A percentile compares a stretch with the other conserved stretches of the same genome.
Evolutionary conservation across 2,113 vertebrate genomes (phyloP).

Genomic region (Rousettus leschenaultii): DNA sequence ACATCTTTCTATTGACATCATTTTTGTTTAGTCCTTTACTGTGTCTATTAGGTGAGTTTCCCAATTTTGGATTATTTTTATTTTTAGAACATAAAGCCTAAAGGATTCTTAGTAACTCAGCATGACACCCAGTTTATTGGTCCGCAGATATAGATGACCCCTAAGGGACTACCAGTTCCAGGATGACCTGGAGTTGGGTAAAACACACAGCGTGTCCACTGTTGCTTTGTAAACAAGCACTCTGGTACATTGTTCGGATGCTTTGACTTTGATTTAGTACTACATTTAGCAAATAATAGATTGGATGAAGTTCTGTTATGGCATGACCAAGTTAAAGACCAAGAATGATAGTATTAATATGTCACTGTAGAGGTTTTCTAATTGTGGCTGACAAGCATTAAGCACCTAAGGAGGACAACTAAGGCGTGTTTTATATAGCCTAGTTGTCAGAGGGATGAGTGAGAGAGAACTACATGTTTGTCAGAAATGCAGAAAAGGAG

Average conservation of each 20-base stretch:
- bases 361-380: background rate
- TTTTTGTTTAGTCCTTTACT: slow-evolving; percentile 3
- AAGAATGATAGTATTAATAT: background rate
- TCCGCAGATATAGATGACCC: background rate
- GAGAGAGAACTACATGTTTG: background rate
- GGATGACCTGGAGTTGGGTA: background rate
- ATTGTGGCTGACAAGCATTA: background rate
- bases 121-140: background rate
- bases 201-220: background rate
- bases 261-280: background rate
- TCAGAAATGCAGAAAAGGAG: background rate
- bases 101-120: background rate
- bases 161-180: background rate
- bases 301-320: background rate
- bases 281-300: background rate
- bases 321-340: background rate
- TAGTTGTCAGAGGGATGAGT: background rate
- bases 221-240: background rate
- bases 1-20: background rate
- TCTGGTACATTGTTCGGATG: background rate
- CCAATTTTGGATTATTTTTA: background rate
- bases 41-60: background rate
- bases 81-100: background rate
- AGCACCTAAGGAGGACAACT: background rate
- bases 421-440: background rate